These are phyloP conservation scores for Trypoxylus dichotomus DNA, from an alignment of 1,140 invertebrate species.

Conservation along the genomic window DNA sequence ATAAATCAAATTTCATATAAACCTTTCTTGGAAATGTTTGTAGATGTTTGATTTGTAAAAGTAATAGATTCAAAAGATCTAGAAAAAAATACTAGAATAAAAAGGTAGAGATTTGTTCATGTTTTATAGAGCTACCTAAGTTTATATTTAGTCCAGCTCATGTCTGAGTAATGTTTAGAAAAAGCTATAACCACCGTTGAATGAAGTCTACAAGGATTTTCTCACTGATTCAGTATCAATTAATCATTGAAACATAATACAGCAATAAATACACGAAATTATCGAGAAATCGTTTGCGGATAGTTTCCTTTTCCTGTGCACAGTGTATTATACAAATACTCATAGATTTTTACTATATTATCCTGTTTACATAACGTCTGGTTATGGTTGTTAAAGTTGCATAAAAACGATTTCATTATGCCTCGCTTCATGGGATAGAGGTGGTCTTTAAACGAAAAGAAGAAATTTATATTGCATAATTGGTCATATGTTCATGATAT, in stretches of 20 bases:
- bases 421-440: not conserved
- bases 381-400: slow-evolving; percentile 4
- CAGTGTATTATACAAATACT: not conserved
- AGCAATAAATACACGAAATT: not conserved
- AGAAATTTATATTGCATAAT: not conserved
- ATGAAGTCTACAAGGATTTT: not conserved
- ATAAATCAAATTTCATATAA: too few species aligned
- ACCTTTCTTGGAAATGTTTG: too few species aligned
- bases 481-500: too few species aligned
- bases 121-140: too few species aligned
- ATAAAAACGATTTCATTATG: slow-evolving; percentile 14
- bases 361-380: slow-evolving; percentile 11
- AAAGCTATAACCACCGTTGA: too few species aligned
- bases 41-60: too few species aligned
- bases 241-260: slow-evolving; percentile 13
- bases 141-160: too few species aligned
- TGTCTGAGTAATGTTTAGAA: too few species aligned
- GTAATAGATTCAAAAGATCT: too few species aligned
- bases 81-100: too few species aligned
- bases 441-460: not conserved
- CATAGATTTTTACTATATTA: not conserved
- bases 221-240: not conserved
- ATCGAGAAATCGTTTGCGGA: not conserved
- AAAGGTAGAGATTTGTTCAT: too few species aligned
- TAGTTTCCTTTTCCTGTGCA: slow-evolving; percentile 9